These are phyloP conservation scores for Eulemur macaco DNA, from an alignment of 2,113 vertebrate genomes.

Conservation along the genomic window DNA sequence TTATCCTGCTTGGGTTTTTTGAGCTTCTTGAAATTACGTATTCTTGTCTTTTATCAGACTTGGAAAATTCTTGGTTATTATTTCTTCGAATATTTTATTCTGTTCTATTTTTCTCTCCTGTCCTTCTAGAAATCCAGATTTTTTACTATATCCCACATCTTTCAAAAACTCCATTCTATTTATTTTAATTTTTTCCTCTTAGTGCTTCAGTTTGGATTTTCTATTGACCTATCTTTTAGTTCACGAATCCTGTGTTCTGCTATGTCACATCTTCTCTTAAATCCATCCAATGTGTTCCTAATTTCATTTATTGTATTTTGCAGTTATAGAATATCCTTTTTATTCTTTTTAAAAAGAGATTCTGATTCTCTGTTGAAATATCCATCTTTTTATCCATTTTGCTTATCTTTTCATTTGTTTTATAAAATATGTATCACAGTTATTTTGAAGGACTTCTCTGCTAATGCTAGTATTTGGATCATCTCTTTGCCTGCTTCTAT, in stretches of 20 bases:
- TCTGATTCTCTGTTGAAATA: not conserved
- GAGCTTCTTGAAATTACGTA: not conserved
- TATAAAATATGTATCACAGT: not conserved
- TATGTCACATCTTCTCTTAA: not conserved
- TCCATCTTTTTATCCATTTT: not conserved
- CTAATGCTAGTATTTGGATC: not conserved
- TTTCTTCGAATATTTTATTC: slow-evolving; percentile 2
- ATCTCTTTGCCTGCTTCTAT: not conserved
- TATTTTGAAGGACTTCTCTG: not conserved
- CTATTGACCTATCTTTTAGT: not conserved
- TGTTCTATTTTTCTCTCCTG: not conserved
- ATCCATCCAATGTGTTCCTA: not conserved
- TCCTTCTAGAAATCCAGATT: not conserved
- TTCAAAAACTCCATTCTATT: not conserved
- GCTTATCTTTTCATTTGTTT: not conserved
- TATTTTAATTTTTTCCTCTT: not conserved
- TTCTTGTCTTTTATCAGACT: not conserved
- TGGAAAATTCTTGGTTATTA: not conserved
- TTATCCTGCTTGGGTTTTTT: not conserved
- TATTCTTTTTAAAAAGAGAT: not conserved
- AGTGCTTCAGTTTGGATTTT: not conserved
- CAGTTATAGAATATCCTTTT: not conserved
- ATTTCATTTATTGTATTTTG: not conserved
- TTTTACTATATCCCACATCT: not conserved
- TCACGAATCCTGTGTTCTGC: not conserved